Percentiles rank a stretch among this genome's conserved stretches.
Conservation (phyloP, 1,140 invertebrate genomes). For the Acyrthosiphon pisum region DNA sequence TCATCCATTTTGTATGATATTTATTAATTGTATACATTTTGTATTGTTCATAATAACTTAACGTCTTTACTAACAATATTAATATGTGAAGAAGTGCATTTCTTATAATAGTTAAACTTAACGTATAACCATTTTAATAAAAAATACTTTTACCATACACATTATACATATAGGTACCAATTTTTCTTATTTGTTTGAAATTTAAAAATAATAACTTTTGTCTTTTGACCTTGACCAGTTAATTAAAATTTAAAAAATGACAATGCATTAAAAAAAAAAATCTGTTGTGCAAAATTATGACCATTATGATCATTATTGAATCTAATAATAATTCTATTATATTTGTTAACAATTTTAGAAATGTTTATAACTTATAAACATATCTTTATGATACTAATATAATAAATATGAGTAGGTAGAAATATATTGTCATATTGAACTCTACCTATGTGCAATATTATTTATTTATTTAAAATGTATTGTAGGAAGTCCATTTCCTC, state of each 20-base stretch:
- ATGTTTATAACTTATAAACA: background rate
- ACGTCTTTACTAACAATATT: background rate
- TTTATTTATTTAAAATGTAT: slow-evolving; percentile 20
- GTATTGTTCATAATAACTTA: background rate
- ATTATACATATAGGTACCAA: background rate
- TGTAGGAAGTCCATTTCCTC: slow-evolving; percentile 71
- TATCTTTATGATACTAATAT: background rate
- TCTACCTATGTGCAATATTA: background rate
- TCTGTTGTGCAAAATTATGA: background rate
- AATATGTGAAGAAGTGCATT: background rate
- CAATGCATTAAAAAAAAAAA: background rate
- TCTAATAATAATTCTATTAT: background rate
- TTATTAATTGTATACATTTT: background rate
- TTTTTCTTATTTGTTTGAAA: background rate
- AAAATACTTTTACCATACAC: background rate
- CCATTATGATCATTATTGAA: background rate
- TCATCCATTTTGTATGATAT: background rate
- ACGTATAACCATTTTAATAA: background rate
- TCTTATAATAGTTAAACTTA: background rate
- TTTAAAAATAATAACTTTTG: background rate
- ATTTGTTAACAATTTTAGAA: background rate
- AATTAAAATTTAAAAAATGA: background rate
- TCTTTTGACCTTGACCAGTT: background rate
- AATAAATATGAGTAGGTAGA: background rate
- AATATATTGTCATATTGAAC: background rate